Evolutionary conservation across 2,888 invertebrate genomes (phyloP).

Genomic region (Drosophila pseudotalamancana): DNA sequence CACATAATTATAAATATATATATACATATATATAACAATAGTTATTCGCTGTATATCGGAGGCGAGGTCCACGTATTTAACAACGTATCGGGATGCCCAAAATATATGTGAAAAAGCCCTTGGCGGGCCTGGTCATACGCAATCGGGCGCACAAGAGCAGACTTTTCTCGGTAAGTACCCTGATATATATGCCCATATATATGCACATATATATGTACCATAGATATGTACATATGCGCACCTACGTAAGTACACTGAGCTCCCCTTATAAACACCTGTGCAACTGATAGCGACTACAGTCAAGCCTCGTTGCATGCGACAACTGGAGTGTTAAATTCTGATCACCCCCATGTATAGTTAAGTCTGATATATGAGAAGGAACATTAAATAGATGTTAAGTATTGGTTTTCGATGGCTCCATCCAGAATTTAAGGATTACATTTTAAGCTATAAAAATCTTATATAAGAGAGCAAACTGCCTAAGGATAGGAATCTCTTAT

Average conservation of each 20-base stretch:
- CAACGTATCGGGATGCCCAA: slow-evolving; percentile 81
- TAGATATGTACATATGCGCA: not conserved
- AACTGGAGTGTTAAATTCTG: not conserved
- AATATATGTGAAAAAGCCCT: slow-evolving; percentile 87
- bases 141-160: slow-evolving; percentile 95
- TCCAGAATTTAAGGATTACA: too few relatives aligned
- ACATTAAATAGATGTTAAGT: too few relatives aligned
- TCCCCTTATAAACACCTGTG: slow-evolving; percentile 44
- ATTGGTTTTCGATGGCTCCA: too few relatives aligned
- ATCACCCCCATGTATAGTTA: too few relatives aligned
- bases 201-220: not conserved
- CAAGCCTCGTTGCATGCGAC: not conserved
- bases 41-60: slow-evolving; percentile 11
- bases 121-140: slow-evolving; percentile 92
- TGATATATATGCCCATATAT: not conserved
- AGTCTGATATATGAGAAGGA: too few relatives aligned
- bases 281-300: slow-evolving; percentile 43
- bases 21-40: not conserved
- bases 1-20: not conserved
- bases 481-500: too few relatives aligned
- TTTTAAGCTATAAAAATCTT: too few relatives aligned
- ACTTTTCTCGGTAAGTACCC: slow-evolving; percentile 88
- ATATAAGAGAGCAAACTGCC: too few relatives aligned
- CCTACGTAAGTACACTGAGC: not conserved
- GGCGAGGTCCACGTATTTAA: slow-evolving; percentile 45